Base-by-base conservation (phyloP, 2,797 vertebrate genomes). In the Siniperca obscura region DNA sequence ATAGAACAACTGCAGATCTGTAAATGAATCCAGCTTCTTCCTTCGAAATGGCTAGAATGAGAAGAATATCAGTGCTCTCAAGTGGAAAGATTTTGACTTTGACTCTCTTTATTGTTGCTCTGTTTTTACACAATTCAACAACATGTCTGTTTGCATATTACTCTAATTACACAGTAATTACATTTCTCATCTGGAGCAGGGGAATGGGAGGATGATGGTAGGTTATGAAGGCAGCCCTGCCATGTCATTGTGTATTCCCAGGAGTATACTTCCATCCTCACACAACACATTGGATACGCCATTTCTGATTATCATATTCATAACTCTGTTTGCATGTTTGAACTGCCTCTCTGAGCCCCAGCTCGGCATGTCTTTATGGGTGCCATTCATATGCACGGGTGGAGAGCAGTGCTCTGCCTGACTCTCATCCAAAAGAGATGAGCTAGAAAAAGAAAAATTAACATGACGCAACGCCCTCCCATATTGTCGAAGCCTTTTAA, bases 241-340 rank as follows among this genome's bases (percentile, higher is more conserved):
- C 60, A 8, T 78, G 78, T 79, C 75, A 78, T 90, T 75, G 80
- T 65, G 75, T 56, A 77, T 90, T 90, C 88, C 75, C 80, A 10
- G 60, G 88, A 82, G 74, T 61, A 14, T 56, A 40, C 80, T 74
- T 74, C 76, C 59, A 78, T 75, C 59, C 57, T 80, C 76, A 56
- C 69, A 44, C 62, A 78, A 66, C 85, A 66, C 87, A 70, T 14
- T 81, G 82, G 86, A 86, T 71, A 70, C 27, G 40, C 84, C 72
- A 44, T 70, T 59, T 79, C 57, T 78, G 53, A 90, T 91, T 83
- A 89, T 88, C 84, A 88, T 90, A 90, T 89, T 91, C 89, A 90
- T 89, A 86, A 71, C 81, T 83, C 40, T 83, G 76, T 88, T 76
- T 90, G 80, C 77, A 48, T 86, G 81, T 87, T 75, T 78, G 60